phyloP scores from a whole-genome alignment of 1,140 invertebrate genomes.

The Drosophila pseudoananassae region DNA sequence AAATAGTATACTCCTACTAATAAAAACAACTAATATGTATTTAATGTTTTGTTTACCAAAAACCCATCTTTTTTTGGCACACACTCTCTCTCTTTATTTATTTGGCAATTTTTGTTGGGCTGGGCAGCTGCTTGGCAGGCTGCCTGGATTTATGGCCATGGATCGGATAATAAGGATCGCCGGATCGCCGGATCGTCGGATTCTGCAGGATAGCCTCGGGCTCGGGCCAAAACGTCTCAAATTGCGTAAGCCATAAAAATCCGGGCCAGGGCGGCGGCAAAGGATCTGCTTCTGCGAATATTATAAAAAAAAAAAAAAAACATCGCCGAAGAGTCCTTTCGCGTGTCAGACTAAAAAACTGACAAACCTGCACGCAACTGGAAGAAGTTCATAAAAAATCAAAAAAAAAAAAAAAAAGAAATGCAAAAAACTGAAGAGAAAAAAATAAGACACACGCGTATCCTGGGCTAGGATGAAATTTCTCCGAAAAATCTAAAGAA shows the following conservation, averaged over 20 bases:
- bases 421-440: slow-evolving; percentile 27
- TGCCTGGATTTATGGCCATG: slow-evolving; percentile 39
- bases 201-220: neutral
- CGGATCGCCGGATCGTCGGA: slow-evolving; percentile 17
- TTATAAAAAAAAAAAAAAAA: neutral
- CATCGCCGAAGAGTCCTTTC: slow-evolving; percentile 36
- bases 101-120: neutral
- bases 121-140: slow-evolving; percentile 35
- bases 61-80: slow-evolving; percentile 1
- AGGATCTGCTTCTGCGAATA: slow-evolving; percentile 48
- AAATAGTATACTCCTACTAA: neutral
- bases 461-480: slow-evolving; percentile 5
- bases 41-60: slow-evolving; percentile 26
- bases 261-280: slow-evolving; percentile 2
- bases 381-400: slow-evolving; percentile 52
- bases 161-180: slow-evolving; percentile 17
- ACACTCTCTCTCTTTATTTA: neutral
- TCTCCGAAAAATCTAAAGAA: slow-evolving; percentile 8
- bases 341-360: slow-evolving; percentile 79
- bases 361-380: slow-evolving; percentile 70
- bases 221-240: slow-evolving; percentile 12
- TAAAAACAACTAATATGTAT: slow-evolving; percentile 32
- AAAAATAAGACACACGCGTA: slow-evolving; percentile 28
- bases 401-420: slow-evolving; percentile 27
- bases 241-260: slow-evolving; percentile 72